Percentiles rank a stretch among this genome's conserved stretches.
These are phyloP conservation scores for Smutsia temminckii DNA, from an alignment of 2,797 vertebrate genomes.

Conservation along the genomic window DNA sequence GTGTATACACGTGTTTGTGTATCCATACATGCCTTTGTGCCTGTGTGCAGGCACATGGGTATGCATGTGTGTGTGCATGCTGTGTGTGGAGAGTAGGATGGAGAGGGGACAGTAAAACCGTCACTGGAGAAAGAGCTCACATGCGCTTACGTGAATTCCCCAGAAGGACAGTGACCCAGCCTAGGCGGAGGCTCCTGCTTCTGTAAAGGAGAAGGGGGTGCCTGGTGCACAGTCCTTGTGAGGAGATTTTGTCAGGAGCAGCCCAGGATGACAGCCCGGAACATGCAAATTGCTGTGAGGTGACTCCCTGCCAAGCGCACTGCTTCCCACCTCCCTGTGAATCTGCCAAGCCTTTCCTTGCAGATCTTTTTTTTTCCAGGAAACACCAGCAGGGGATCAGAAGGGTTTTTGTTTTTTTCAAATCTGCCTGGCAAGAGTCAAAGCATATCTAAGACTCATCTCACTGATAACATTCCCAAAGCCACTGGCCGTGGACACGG, in stretches of 20 bases:
- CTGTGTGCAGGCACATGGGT: background rate
- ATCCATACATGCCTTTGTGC: fast-evolving
- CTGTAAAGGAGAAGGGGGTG: background rate
- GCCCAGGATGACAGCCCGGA: slow-evolving; percentile 72
- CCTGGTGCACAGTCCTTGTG: slow-evolving; percentile 49
- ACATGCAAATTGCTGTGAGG: slow-evolving; percentile 71
- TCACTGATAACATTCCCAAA: background rate
- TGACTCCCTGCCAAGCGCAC: slow-evolving; percentile 73
- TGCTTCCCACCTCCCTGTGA: slow-evolving; percentile 74
- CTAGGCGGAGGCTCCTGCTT: background rate
- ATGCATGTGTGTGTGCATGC: too few relatives aligned
- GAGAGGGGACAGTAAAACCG: background rate
- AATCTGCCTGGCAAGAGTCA: slow-evolving; percentile 22
- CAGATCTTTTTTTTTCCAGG: background rate
- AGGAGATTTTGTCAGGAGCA: slow-evolving; percentile 60
- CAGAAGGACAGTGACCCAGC: fast-evolving
- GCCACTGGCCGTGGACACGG: fast-evolving
- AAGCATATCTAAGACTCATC: background rate
- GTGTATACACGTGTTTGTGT: fast-evolving
- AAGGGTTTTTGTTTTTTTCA: background rate
- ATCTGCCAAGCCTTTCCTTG: slow-evolving; percentile 76
- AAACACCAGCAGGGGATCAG: slow-evolving; percentile 63
- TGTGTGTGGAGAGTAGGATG: too few relatives aligned
- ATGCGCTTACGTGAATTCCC: fast-evolving
- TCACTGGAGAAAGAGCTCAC: background rate